Evolutionary conservation across 2,113 vertebrate species (phyloP).

Genomic region (Fukomys damarensis): DNA sequence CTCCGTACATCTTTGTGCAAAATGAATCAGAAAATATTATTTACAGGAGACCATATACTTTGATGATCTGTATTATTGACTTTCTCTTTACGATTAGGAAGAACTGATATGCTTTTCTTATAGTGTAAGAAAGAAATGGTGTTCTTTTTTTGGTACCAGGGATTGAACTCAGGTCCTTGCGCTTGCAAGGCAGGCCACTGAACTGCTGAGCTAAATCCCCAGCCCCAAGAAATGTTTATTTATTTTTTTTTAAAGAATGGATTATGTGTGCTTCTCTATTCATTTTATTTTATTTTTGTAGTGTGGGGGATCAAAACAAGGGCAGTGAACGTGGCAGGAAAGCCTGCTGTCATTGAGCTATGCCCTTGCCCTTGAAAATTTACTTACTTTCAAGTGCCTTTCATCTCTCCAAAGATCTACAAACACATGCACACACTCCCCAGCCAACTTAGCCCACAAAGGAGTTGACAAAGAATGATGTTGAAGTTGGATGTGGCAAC

Average conservation of each 20-base stretch:
- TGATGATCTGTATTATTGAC: neutral
- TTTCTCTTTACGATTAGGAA: neutral
- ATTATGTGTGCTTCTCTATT: neutral
- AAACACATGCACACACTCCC: neutral
- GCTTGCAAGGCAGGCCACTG: no score
- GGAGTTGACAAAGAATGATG: neutral
- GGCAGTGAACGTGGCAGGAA: neutral
- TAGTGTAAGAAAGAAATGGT: neutral
- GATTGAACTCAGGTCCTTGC: no score
- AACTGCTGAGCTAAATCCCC: no score
- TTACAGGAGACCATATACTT: neutral
- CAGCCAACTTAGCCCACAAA: neutral
- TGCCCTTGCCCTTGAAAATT: neutral
- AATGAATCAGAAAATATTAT: constrained; percentile 18
- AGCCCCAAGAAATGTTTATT: neutral
- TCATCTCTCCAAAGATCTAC: neutral
- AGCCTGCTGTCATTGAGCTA: neutral
- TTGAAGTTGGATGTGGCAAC: neutral
- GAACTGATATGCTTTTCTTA: neutral
- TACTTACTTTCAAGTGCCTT: neutral
- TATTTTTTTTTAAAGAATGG: neutral
- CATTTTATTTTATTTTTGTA: neutral
- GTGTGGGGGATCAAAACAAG: neutral
- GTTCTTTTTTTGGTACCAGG: no score
- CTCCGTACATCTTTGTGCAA: neutral